A percentile compares a stretch with the other conserved stretches of the same genome.
Conservation (phyloP, 2,113 vertebrate species). For the Tichodroma muraria region DNA sequence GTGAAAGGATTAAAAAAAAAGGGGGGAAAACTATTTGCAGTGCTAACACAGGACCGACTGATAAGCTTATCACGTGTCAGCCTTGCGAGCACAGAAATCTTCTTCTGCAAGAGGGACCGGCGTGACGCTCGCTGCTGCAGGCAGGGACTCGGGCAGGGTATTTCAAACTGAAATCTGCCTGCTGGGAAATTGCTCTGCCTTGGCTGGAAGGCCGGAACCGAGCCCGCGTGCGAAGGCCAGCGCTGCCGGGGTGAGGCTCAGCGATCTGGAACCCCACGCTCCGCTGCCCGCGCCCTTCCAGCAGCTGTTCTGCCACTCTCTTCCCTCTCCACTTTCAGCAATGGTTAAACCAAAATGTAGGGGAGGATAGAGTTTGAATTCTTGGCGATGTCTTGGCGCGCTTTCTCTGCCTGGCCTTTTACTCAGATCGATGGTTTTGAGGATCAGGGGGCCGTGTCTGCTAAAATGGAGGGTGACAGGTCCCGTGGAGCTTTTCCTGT, state of each 20-base stretch:
- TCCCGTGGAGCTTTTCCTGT: rapidly evolving
- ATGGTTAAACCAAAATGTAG: rapidly evolving
- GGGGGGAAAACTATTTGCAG: not conserved
- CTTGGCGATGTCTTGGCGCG: not conserved
- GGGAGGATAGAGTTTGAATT: not conserved
- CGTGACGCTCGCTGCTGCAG: not conserved
- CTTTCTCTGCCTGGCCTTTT: not conserved
- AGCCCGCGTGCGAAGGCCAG: not conserved
- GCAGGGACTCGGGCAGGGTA: not conserved
- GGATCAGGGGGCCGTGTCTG: rapidly evolving
- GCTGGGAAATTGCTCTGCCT: not conserved
- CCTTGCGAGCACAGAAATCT: not conserved
- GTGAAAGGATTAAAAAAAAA: not conserved
- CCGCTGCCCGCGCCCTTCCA: not conserved
- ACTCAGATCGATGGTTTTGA: not conserved
- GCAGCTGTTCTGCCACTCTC: not conserved
- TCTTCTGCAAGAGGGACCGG: not conserved
- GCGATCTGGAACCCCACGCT: slow-evolving; percentile 17
- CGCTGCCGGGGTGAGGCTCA: not conserved
- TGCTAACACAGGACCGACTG: not conserved
- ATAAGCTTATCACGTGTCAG: slow-evolving; percentile 9
- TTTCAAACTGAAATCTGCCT: not conserved
- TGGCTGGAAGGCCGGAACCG: not conserved
- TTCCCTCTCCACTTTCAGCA: not conserved
- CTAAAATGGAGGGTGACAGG: too few species aligned